These are phyloP conservation scores for Nipponacmea schrenckii DNA, from an alignment of 2,888 invertebrate species.

Conservation along the genomic window DNA sequence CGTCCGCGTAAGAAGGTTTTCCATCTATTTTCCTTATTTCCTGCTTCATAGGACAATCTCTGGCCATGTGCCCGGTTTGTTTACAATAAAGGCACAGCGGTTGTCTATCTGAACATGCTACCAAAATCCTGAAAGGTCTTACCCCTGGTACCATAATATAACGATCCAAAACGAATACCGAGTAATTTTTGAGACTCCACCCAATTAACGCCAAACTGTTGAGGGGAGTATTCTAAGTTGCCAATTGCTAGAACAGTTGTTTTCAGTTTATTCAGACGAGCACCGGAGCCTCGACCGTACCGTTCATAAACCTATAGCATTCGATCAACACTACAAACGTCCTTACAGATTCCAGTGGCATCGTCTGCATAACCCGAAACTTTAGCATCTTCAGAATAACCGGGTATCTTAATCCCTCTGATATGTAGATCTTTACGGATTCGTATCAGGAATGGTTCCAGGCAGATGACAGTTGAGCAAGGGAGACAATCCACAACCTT, in stretches of 20 bases:
- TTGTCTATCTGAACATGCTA: too few relatives aligned
- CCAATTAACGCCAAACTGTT: not conserved
- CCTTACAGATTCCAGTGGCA: not conserved
- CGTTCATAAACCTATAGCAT: not conserved
- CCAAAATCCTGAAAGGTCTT: too few relatives aligned
- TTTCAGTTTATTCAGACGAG: constrained; percentile 17
- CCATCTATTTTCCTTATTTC: too few relatives aligned
- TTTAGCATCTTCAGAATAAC: not conserved
- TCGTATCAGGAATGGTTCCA: constrained; percentile 24
- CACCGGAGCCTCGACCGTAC: constrained; percentile 8
- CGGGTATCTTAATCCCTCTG: not conserved
- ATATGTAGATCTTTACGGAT: constrained; percentile 1
- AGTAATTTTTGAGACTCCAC: not conserved
- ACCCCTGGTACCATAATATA: too few relatives aligned
- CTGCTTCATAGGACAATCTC: too few relatives aligned
- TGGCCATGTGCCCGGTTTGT: too few relatives aligned
- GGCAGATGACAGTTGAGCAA: constrained; percentile 27
- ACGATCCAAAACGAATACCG: not conserved
- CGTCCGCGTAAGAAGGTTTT: too few relatives aligned
- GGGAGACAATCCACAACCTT: constrained; percentile 32
- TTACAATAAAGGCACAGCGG: too few relatives aligned
- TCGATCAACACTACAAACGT: not conserved
- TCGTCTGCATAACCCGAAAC: not conserved
- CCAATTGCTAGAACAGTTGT: not conserved
- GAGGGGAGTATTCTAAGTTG: not conserved